Evolutionary conservation across 1,140 invertebrate species (phyloP).

Genomic region (Stegodyphus mimosarum): DNA sequence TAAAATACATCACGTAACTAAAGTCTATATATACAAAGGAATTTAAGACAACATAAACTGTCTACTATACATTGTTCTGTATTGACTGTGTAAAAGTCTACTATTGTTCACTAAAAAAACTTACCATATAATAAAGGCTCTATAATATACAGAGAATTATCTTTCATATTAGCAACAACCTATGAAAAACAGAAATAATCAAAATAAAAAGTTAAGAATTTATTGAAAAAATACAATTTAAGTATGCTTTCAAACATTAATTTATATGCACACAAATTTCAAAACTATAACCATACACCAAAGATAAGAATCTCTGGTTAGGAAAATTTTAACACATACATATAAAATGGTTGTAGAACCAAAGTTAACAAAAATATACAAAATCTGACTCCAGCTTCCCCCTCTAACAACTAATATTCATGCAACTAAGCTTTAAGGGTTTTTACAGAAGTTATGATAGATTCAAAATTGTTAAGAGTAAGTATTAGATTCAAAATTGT

Average conservation of each 20-base stretch:
- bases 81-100: no score
- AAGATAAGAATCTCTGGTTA: neutral
- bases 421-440: no score
- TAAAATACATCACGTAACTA: no score
- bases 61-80: no score
- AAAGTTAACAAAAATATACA: no score
- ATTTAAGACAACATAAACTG: no score
- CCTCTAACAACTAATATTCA: no score
- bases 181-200: neutral
- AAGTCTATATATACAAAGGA: no score
- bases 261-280: neutral
- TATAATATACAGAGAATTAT: constrained; percentile 44
- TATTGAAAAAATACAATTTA: neutral
- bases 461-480: no score
- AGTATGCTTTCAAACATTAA: neutral
- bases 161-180: constrained; percentile 38
- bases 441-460: no score
- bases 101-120: neutral
- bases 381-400: no score
- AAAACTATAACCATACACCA: neutral
- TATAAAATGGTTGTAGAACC: neutral
- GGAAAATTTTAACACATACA: neutral
- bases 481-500: no score
- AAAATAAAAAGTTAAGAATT: neutral
- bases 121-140: constrained; percentile 41